These are phyloP conservation scores for Poecilus cupreus DNA, from an alignment of 2,888 invertebrate genomes.

Conservation along the genomic window DNA sequence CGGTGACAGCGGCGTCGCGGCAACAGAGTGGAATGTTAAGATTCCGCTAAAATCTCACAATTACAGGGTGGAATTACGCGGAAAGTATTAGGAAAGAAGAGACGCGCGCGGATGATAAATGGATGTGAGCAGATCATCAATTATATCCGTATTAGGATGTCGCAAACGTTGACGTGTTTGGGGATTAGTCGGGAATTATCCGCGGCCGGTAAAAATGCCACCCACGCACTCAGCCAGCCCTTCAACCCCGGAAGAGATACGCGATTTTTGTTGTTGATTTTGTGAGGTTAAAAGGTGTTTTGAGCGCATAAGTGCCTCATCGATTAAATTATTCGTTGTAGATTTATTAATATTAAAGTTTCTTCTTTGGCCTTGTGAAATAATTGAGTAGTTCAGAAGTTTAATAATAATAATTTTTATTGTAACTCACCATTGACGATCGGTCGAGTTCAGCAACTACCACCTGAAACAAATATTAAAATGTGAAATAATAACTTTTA, in stretches of 20 bases:
- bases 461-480: too few relatives aligned
- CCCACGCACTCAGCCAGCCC: not conserved
- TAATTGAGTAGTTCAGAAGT: not conserved
- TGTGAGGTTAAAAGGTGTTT: too few relatives aligned
- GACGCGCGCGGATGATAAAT: conserved; percentile 52
- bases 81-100: conserved; percentile 47
- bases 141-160: conserved; percentile 56
- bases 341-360: too few relatives aligned
- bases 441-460: too few relatives aligned
- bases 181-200: conserved; percentile 43
- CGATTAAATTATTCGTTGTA: too few relatives aligned
- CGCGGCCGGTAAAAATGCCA: conserved; percentile 38
- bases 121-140: conserved; percentile 55
- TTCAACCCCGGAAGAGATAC: too few relatives aligned
- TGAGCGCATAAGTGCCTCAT: too few relatives aligned
- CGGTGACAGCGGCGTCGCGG: not conserved
- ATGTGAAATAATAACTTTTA: too few relatives aligned
- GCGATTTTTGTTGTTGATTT: too few relatives aligned
- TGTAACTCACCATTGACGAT: too few relatives aligned
- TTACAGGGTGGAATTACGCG: conserved; percentile 30
- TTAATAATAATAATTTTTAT: too few relatives aligned
- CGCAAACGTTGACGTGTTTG: conserved; percentile 53
- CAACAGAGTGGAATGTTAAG: conserved; percentile 31
- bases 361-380: too few relatives aligned
- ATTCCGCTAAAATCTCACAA: conserved; percentile 54